Base-by-base conservation (phyloP, 2,888 invertebrate genomes). In the Scaptodrosophila latifasciaeformis region DNA sequence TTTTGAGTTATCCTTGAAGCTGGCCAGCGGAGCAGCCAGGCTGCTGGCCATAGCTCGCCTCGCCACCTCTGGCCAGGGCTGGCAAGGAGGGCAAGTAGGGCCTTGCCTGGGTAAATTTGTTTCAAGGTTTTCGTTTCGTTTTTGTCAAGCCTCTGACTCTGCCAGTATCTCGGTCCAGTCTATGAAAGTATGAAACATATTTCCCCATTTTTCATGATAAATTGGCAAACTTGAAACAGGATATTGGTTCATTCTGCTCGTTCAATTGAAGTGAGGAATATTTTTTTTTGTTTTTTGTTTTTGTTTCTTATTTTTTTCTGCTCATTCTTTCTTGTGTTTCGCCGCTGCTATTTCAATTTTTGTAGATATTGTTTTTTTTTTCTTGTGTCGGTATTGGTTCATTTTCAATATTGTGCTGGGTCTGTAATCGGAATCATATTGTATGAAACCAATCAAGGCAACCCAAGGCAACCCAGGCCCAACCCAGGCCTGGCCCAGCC, bases 181-280 rank as follows among this genome's bases (percentile, higher is more conserved):
- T 40, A 49, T 50, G 46, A 34, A 62, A 62, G 58, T 67, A 70
- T 51, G 49, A 60, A 50, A 60, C 49, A 71, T 56, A 62, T 70
- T 65, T 69, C 13, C 30, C 35, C 9, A 5, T 61, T 55, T 65
- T 49, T 40, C 49, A 55, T 62, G 54, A 46, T 55, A 71, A 74
- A 69, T 79, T 74, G 72, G 58, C 63, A 75, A 69, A 59, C 63
- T 65, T 50, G 67, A 64, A 71, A 67, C 61, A 62, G 67, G 67
- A 74, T 70, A 70, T 70, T 53, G 63, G 54, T 35, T 24, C 44
- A 48, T 51, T 54, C 31, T 49, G 45, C 44, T 35, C 21, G 34
- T 44, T 48, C 50, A 24, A 40, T 24, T 31, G 39, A 18, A 30
- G 29, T 37, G 15, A 27, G 34, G 29, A 19, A 19, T 3, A 15